Base-by-base conservation (phyloP, 2,888 invertebrate species). In the Chymomyza caudatula region DNA sequence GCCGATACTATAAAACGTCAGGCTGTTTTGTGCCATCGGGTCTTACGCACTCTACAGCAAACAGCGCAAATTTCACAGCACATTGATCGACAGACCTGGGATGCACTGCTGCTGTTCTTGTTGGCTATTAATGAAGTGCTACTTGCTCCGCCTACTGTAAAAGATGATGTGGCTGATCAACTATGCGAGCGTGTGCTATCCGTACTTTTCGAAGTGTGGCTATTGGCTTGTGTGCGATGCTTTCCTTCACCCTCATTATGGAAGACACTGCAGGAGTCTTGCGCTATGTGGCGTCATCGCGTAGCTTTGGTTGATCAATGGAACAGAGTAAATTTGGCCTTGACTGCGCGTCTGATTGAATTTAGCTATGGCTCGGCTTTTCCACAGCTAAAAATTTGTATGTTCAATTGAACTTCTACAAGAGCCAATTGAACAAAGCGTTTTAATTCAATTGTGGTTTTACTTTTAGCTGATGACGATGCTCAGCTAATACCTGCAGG, bases 211-310 rank as follows among this genome's bases (percentile, higher is more conserved):
- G 97, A 98, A 91, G 94, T 97, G 60, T 92, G 92, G 93, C 88
- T 93, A 42, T 76, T 93, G 66, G 92, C 93, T 0, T 93, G 93
- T 69, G 92, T 93, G 58, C 91, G 92, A 72, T 97, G 96, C 88
- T 98, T 98, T 91, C 98, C 98, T 0, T 95, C 97, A 3, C 98
- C 98, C 4, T 96, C 97, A 1, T 91, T 98, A 74, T 98, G 98
- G 98, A 97, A 97, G 89, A 98, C 98, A 0, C 92, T 98, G 71
- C 93, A 96, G 80, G 97, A 97, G 91, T 96, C 97, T 85, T 97
- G 97, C 90, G 93, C 95, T 84, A 94, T 95, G 86, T 98, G 98
- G 98, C 93, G 98, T 11, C 98, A 99, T 92, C 94, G 98, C 68
- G 93, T 96, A 67, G 96, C 97, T 42, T 92, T 99, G 5, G 94